phyloP scores from a whole-genome alignment of 30 jellyfish, hydroid and myxozoan genomes.

The Haliclystus octoradiatus region DNA sequence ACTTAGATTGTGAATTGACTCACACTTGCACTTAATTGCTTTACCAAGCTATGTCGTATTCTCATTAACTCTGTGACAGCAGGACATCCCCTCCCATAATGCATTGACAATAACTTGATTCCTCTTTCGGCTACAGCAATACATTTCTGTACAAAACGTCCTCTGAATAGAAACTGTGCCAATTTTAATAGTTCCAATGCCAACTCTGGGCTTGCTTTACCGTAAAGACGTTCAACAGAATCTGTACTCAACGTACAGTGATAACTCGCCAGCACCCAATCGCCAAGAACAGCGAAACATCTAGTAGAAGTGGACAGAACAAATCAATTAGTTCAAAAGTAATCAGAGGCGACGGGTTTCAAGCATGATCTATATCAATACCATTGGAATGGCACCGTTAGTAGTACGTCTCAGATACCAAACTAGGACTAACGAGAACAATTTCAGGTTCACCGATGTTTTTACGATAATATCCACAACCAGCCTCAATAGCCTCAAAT shows the following conservation, averaged over 20 bases:
- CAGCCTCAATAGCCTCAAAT: no score
- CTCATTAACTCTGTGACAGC: conserved; percentile 26
- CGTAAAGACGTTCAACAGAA: conserved; percentile 43
- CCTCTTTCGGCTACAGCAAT: conserved; percentile 45
- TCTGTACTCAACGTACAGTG: conserved; percentile 53
- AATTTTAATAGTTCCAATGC: conserved; percentile 31
- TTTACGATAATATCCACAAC: no score
- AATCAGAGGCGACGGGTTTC: no score
- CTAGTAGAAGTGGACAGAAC: neutral
- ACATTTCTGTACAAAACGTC: conserved; percentile 31
- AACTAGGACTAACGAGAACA: no score
- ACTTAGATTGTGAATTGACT: conserved; percentile 37
- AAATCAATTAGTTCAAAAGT: neutral
- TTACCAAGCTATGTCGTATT: conserved; percentile 32
- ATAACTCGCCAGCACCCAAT: conserved; percentile 55
- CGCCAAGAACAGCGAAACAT: conserved; percentile 56
- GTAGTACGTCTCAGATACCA: no score
- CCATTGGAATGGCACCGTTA: no score
- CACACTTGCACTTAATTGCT: conserved; percentile 24
- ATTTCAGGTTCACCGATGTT: no score
- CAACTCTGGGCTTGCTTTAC: conserved; percentile 39
- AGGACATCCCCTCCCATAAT: conserved; percentile 35
- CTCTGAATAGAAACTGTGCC: conserved; percentile 37
- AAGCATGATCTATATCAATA: no score
- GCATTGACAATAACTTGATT: conserved; percentile 32